Percentiles rank a stretch among this genome's conserved stretches.
Conservation (phyloP, 2,888 invertebrate genomes). For the Paralinhomoeus sp. region DNA sequence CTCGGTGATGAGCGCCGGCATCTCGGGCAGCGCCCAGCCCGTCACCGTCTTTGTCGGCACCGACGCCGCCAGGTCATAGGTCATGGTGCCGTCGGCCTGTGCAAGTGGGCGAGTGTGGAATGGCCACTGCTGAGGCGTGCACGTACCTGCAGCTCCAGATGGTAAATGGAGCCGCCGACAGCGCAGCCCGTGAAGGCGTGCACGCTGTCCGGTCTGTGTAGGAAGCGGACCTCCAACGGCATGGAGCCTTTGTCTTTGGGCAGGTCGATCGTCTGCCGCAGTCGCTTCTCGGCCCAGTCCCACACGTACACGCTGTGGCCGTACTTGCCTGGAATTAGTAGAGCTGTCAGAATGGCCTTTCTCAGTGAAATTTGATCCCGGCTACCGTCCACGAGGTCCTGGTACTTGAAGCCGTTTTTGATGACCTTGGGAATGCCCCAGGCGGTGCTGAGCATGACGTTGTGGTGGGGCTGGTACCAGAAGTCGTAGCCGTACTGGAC, state of each 20-base stretch:
- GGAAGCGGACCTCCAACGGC: constrained; percentile 73
- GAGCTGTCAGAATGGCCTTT: not conserved
- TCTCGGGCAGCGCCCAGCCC: constrained; percentile 44
- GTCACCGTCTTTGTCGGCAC: constrained; percentile 34
- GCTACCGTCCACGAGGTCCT: constrained; percentile 27
- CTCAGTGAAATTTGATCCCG: constrained; percentile 2
- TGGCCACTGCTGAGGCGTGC: too few relatives aligned
- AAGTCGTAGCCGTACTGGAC: constrained; percentile 60
- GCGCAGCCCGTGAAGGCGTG: constrained; percentile 77
- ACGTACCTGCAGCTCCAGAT: too few relatives aligned
- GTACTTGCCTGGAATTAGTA: constrained; percentile 37
- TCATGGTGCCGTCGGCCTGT: too few relatives aligned
- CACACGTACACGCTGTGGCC: constrained; percentile 63
- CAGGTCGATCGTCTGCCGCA: constrained; percentile 60
- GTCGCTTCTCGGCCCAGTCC: constrained; percentile 58
- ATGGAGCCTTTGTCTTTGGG: constrained; percentile 53
- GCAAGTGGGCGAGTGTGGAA: too few relatives aligned
- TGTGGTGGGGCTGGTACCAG: constrained; percentile 85
- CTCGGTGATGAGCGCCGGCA: constrained; percentile 71
- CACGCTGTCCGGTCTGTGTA: constrained; percentile 62
- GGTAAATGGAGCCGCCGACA: constrained; percentile 52
- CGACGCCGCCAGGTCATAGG: constrained; percentile 1
- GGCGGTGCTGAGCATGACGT: constrained; percentile 68
- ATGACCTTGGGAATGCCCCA: constrained; percentile 74
- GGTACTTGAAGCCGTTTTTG: constrained; percentile 38